A percentile compares a stretch with the other conserved stretches of the same genome.
These are phyloP conservation scores for Neopipo cinnamomea DNA, from an alignment of 2,113 vertebrate species.

Conservation along the genomic window DNA sequence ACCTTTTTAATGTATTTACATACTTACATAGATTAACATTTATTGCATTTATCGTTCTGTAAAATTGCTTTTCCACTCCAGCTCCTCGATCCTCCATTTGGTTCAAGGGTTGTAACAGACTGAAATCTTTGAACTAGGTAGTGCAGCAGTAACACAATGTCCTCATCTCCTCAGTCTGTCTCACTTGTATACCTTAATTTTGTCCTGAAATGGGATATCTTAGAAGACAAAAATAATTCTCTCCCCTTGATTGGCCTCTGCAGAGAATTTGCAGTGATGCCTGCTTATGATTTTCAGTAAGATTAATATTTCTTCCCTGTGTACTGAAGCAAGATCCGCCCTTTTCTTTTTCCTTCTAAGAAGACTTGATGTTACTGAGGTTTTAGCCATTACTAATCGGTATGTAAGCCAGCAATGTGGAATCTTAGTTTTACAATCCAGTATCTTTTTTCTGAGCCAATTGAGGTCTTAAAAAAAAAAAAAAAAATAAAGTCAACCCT, in stretches of 20 bases:
- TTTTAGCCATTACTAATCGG: not conserved
- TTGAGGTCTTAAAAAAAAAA: not conserved
- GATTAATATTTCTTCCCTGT: not conserved
- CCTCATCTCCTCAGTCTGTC: not conserved
- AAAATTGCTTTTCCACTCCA: not conserved
- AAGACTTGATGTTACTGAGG: not conserved
- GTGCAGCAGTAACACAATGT: not conserved
- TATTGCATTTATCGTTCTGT: not conserved
- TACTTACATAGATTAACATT: conserved; percentile 2
- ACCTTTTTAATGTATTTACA: conserved; percentile 15
- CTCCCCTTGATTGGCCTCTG: not conserved
- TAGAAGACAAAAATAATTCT: not conserved
- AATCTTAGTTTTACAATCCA: not conserved
- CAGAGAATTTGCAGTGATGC: not conserved
- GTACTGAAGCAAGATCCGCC: not conserved
- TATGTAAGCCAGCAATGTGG: not conserved
- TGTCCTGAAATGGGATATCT: not conserved
- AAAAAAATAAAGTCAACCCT: not conserved
- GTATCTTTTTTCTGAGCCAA: not conserved
- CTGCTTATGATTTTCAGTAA: not conserved
- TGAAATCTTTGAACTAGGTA: not conserved
- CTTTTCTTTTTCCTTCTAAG: not conserved
- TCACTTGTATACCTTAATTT: not conserved
- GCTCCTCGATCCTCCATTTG: not conserved
- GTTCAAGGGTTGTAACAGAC: not conserved